Base-by-base conservation (phyloP, 2,888 invertebrate species). In the Rotaria macrura region DNA sequence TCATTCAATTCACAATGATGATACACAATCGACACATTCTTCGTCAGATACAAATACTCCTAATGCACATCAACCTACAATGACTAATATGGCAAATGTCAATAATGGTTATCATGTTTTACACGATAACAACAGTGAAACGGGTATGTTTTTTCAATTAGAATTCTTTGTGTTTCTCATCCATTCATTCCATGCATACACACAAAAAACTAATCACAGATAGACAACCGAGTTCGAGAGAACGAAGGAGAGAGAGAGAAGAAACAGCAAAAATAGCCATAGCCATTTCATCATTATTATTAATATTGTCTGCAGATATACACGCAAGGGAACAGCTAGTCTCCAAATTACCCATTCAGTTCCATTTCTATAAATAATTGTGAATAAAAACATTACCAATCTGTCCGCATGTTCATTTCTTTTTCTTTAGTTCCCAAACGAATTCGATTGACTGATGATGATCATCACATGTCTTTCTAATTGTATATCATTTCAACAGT, bases 71-170 rank as follows among this genome's bases (percentile, higher is more conserved):
- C 72, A 72, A 49, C 14, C 65, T 34, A 17, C 65, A 65, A 65
- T 65, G 65, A 65, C 14, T 65, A 65, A 65, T 17, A 34, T 65
- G 65, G 43, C 9, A 4, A 43, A 43, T 43, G 14, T n/a, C 10
- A 40, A 40, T 25, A 79, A 79, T n/a, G 20, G 43, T 43, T 79
- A 43, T 79, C 79, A 79, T 79, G 25, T 79, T 14, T 43, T 72
- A 85, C 85, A 88, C 84, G 89, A 89, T 86, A 87, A 87, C 84
- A 87, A 88, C 74, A 88, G 88, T 47, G 89, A 89, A 87, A 88
- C 88, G 83, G 89, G 89, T 89, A 55, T 85, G 88, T 87, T 40
- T n/a, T 86, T 85, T 85, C 52, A 52, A 52, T 52, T 83, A 87
- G 87, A 65, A 29, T n/a, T 25, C 9, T 57, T 29, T 57, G n/a